Base-by-base conservation (phyloP, 2,113 vertebrate genomes). In the Nibea coibor region DNA sequence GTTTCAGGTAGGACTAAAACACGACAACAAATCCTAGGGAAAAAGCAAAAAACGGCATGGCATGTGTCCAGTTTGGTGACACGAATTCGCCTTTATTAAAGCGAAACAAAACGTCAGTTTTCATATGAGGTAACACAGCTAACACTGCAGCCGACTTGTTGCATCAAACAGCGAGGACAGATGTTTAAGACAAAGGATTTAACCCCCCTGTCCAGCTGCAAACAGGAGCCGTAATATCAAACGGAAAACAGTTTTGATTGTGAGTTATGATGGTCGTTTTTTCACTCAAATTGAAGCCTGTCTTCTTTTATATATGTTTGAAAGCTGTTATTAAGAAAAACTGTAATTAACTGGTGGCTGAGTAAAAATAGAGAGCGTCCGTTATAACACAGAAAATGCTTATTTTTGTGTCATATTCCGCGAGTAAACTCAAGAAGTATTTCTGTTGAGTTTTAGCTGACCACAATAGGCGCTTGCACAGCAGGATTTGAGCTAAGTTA, bases 131-230 rank as follows among this genome's bases (percentile, higher is more conserved):
- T 31, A 39, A 39, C 31, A 31, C 31, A 31, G 62, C 79, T 73
- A 70, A 72, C 5, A 4, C 1, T 62, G 72, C 62, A 76, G 74
- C 48, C 8, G 56, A 71, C 58, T 82, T 66, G 80, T n/a, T 86
- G 83, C 84, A 83, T 67, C 78, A 11, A 81, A 86, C 86, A 87
- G 87, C 84, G 35, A 81, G 89, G 86, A 83, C 91, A 93, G 93
- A 94, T 93, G 93, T 94, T 89, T 56, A 83, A 88, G 91, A 94
- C 93, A 94, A 94, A 94, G 92, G 89, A 91, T 83, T 90, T 72
- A 83, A 88, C 76, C 80, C 81, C 65, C 63, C 35, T 39, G 8
- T 86, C 81, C 83, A 87, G 78, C 80, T 91, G 81, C 84, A 72
- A 39, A 78, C 72, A 73, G 28, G 24, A 43, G 61, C 69, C 62